phyloP scores from a whole-genome alignment of 2,113 vertebrate genomes.

The Chloebia gouldiae region DNA sequence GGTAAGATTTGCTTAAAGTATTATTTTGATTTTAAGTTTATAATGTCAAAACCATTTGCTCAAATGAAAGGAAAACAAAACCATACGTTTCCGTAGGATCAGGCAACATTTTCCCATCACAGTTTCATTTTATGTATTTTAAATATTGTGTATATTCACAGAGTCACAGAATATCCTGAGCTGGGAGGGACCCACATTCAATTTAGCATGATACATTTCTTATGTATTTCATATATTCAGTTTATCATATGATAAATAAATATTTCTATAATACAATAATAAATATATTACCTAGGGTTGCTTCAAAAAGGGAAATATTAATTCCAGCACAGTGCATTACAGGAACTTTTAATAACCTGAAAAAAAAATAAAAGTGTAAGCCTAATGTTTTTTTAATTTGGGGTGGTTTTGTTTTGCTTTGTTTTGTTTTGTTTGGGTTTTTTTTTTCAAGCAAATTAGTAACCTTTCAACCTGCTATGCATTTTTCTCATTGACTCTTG shows the following conservation, averaged over 20 bases:
- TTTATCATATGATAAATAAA: not conserved
- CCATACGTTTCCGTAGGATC: not conserved
- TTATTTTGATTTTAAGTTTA: not conserved
- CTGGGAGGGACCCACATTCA: not conserved
- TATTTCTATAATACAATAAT: not conserved
- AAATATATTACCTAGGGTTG: not conserved
- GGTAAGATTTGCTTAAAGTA: not conserved
- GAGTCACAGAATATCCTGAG: not conserved
- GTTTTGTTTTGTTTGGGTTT: no score
- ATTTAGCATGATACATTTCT: not conserved
- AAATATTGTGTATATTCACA: not conserved
- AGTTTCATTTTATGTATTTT: not conserved
- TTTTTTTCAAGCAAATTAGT: not conserved
- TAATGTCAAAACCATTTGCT: not conserved
- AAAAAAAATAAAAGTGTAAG: not conserved
- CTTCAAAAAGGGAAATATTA: accelerated
- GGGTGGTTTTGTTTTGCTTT: no score
- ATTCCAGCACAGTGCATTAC: not conserved
- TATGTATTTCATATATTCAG: not conserved
- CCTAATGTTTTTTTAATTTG: accelerated
- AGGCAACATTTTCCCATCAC: not conserved
- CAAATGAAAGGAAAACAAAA: not conserved
- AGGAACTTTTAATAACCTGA: not conserved
- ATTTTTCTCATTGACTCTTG: not conserved
- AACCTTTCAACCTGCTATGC: not conserved